Evolutionary conservation across 2,888 invertebrate species (phyloP).

Genomic region (Romanomermis culicivorax): DNA sequence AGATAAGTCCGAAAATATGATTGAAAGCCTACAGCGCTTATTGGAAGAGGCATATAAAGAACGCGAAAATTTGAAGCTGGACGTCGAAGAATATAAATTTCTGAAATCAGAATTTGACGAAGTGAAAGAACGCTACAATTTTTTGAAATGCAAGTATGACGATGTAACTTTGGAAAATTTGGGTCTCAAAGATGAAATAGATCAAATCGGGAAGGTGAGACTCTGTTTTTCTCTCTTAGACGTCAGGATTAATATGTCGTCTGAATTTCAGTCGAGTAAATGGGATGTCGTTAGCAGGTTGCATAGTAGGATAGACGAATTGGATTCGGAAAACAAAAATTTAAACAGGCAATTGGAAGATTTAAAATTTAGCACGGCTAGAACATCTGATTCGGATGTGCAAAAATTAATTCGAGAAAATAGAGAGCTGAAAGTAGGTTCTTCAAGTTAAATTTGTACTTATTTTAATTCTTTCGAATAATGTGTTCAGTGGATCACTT

Average conservation of each 20-base stretch:
- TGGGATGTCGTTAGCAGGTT: conserved; percentile 1
- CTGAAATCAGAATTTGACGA: too few species aligned
- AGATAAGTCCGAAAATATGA: not conserved
- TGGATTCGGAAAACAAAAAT: conserved; percentile 5
- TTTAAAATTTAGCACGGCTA: conserved; percentile 1
- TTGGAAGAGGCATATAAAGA: not conserved
- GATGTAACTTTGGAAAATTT: too few species aligned
- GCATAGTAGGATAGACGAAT: not conserved
- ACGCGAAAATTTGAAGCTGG: not conserved
- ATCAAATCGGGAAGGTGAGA: too few species aligned
- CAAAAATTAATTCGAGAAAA: conserved; percentile 5
- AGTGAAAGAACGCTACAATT: too few species aligned
- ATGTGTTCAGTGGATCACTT: too few species aligned
- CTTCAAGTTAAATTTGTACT: too few species aligned
- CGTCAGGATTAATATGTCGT: too few species aligned
- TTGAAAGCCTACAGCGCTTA: not conserved
- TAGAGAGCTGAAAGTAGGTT: conserved; percentile 6
- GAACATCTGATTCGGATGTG: not conserved
- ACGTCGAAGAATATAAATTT: not conserved
- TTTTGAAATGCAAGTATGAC: too few species aligned
- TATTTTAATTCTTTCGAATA: too few species aligned
- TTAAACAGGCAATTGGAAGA: conserved; percentile 4
- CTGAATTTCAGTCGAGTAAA: not conserved
- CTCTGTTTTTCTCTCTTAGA: too few species aligned
- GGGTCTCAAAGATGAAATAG: too few species aligned